Conservation (phyloP, 2,888 invertebrate genomes). For the Oxycera nigricornis region DNA sequence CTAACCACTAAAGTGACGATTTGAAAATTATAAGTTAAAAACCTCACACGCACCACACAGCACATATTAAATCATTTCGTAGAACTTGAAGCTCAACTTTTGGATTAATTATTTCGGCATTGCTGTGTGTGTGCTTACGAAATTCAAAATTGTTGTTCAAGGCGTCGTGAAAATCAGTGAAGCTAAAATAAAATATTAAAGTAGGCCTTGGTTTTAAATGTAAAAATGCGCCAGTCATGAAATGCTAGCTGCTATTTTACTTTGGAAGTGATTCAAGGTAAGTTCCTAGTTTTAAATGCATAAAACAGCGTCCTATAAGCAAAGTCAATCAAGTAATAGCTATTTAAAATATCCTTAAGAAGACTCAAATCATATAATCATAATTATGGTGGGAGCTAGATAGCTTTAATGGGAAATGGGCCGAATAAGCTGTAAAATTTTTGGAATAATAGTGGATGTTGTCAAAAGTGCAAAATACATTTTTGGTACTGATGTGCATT, state of each 20-base stretch:
- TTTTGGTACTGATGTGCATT: too few relatives aligned
- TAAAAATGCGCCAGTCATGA: not conserved
- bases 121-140: conserved; percentile 43
- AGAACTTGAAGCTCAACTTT: conserved; percentile 26
- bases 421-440: too few relatives aligned
- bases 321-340: too few relatives aligned
- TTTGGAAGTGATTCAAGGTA: not conserved
- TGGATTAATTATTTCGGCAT: conserved; percentile 40
- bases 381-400: too few relatives aligned
- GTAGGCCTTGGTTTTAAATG: not conserved
- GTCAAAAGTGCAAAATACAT: too few relatives aligned
- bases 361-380: too few relatives aligned
- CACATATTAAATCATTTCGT: not conserved
- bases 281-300: not conserved
- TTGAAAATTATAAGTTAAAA: conserved; percentile 18
- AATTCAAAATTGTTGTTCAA: conserved; percentile 41
- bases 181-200: not conserved
- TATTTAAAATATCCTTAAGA: too few relatives aligned
- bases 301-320: too few relatives aligned
- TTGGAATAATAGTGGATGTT: too few relatives aligned
- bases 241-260: too few relatives aligned
- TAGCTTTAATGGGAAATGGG: too few relatives aligned
- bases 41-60: conserved; percentile 40
- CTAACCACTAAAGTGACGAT: conserved; percentile 13
- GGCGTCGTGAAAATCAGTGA: not conserved